Evolutionary conservation across 2,113 vertebrate species (phyloP).

Genomic region (Channa maculata): DNA sequence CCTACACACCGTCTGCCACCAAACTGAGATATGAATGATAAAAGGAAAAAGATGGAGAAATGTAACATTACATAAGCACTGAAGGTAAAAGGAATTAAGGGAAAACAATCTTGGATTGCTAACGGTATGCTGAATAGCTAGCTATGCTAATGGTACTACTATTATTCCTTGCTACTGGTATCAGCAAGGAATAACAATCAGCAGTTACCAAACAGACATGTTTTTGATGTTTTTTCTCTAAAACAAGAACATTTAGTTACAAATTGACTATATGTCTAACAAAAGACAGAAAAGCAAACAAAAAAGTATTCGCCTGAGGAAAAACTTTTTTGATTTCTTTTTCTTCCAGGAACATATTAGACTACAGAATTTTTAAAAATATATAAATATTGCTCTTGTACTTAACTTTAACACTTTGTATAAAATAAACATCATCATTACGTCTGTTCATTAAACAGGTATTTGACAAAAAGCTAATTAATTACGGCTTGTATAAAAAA

Average conservation of each 20-base stretch:
- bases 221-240: neutral
- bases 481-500: no score
- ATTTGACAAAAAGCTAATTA: no score
- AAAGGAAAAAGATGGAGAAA: slow-evolving; percentile 5
- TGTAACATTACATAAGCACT: slow-evolving; percentile 32
- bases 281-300: slow-evolving; percentile 14
- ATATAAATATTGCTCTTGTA: no score
- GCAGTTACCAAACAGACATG: neutral
- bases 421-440: no score
- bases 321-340: slow-evolving; percentile 4
- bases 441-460: no score
- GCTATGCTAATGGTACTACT: neutral
- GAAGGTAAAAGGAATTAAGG: slow-evolving; percentile 9
- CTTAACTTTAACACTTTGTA: no score
- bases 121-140: slow-evolving; percentile 19
- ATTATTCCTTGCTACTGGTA: slow-evolving; percentile 2
- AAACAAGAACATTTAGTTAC: slow-evolving; percentile 1
- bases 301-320: neutral
- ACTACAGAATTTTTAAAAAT: neutral
- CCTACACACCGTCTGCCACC: slow-evolving; percentile 59
- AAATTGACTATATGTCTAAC: slow-evolving; percentile 28
- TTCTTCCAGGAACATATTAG: slow-evolving; percentile 6
- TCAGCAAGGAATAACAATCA: slow-evolving; percentile 40
- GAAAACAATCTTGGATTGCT: slow-evolving; percentile 27
- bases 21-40: slow-evolving; percentile 31